Conservation (phyloP, 2,888 invertebrate genomes). For the Spodoptera exigua region DNA sequence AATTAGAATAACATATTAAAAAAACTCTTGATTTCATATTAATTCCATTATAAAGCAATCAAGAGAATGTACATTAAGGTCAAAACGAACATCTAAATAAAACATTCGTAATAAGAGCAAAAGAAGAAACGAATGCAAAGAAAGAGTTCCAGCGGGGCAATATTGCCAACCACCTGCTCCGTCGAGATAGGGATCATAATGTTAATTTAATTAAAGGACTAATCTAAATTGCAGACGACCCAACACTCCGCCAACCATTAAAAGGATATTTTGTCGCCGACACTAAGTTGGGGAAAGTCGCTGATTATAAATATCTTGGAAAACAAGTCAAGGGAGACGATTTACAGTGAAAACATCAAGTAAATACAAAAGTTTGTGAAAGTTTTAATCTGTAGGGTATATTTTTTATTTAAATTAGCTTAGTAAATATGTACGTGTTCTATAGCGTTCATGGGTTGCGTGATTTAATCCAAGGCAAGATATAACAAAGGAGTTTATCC, state of each 20-base stretch:
- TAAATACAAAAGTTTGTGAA: conserved; percentile 68
- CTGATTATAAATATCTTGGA: conserved; percentile 84
- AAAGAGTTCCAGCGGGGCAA: conserved; percentile 81
- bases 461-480: conserved; percentile 36
- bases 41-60: conserved; percentile 4
- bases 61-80: conserved; percentile 11
- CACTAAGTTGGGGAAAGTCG: conserved; percentile 84
- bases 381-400: conserved; percentile 52
- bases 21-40: background rate
- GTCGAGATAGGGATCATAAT: conserved; percentile 87
- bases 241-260: conserved; percentile 87
- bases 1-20: background rate
- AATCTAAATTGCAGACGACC: conserved; percentile 89
- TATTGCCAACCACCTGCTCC: conserved; percentile 86
- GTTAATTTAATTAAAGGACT: conserved; percentile 90
- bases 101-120: conserved; percentile 62
- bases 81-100: conserved; percentile 46
- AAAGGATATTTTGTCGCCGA: conserved; percentile 87
- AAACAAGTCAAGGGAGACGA: conserved; percentile 76
- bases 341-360: conserved; percentile 73
- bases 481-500: conserved; percentile 23
- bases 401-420: conserved; percentile 54
- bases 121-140: conserved; percentile 70
- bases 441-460: conserved; percentile 39
- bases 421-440: conserved; percentile 51